Base-by-base conservation (phyloP, 2,888 invertebrate species). In the Rhagium mordax region DNA sequence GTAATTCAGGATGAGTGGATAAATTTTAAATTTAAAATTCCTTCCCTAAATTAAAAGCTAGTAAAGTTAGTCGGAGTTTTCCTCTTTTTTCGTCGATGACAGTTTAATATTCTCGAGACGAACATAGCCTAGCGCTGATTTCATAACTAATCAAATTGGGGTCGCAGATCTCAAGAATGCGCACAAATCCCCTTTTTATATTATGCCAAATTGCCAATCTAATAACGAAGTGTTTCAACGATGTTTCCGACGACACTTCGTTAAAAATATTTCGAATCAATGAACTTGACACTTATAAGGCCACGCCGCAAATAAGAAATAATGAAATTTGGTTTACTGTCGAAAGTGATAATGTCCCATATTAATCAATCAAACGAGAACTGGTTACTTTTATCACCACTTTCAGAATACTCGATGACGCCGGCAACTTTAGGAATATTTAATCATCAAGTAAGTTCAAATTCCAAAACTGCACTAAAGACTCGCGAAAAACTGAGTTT, bases 181-280 rank as follows among this genome's bases (percentile, higher is more conserved):
- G 71, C 76, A 71, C 69, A 74, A 78, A 81, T 72, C 71, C 75
- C 80, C 76, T 66, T 80, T 79, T 79, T 75, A 80, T 81, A 82
- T 85, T 81, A 83, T 83, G 81, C 83, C 84, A 84, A 85, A 85
- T 85, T 84, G 84, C 81, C 84, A 85, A 85, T 85, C 83, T 84
- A 84, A 85, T 85, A 85, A 85, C 81, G 84, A 81, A 84, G 83
- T 83, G 82, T 83, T 82, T 82, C 84, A 84, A 81, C 80, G 84
- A 82, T 83, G 81, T 83, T 82, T 83, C 84, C 83, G 82, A 73
- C 81, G 84, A 83, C 83, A 84, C 85, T 84, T 84, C 83, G 84
- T 85, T 85, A 84, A 82, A 81, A 57, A 81, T 81, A 82, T 79
- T 75, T 81, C 78, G 60, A 72, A 75, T 76, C 69, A 74, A 61